Evolutionary conservation across 2,797 vertebrate species (phyloP), one percentile per base, ranked within the genome.

Genomic region (Rousettus madagascariensis): DNA sequence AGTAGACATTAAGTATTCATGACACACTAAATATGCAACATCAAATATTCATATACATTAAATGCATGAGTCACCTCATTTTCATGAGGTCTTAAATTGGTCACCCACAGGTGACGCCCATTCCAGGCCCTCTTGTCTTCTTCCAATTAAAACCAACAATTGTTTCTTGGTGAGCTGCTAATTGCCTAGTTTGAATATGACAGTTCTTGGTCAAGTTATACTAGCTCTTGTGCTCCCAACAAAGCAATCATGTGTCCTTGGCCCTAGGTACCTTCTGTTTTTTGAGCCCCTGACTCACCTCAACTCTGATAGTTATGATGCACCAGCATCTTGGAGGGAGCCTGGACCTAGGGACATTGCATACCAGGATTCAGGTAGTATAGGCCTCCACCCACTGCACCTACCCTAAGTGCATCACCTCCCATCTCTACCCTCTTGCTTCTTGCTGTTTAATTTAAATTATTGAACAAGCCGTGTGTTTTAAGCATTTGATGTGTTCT

Each of bases 281-380:
- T 30, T 75, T 28, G 24, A 13, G 51, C 11, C 26, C 46, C 8
- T 22, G 15, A 13, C 6, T 36, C 11, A 0, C n/a, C 41, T 85
- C 71, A 55, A 12, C 12, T 33, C 28, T 16, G 28, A n/a, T 66
- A 36, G 19, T 65, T 41, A 28, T 2, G 19, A 26, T 3, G 11
- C 7, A 19, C 53, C 38, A 5, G 41, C 13, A 22, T 1, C 22
- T 2, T 38, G 20, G 1, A 11, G 24, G 8, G 12, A 46, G 61
- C 33, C 43, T 1, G 30, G 77, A 7, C 11, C 2, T 6, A 13
- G 9, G 30, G n/a, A 15, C 2, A 4, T 2, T 6, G 7, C 38
- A 19, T 3, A 30, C 28, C 30, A 19, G 36, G 28, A 51, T 24
- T 17, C 28, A 3, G 33, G 53, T 13, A 15, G 3, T 30, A 6